Evolutionary conservation across 2,113 vertebrate species (phyloP).

Genomic region (Tupaia tana): DNA sequence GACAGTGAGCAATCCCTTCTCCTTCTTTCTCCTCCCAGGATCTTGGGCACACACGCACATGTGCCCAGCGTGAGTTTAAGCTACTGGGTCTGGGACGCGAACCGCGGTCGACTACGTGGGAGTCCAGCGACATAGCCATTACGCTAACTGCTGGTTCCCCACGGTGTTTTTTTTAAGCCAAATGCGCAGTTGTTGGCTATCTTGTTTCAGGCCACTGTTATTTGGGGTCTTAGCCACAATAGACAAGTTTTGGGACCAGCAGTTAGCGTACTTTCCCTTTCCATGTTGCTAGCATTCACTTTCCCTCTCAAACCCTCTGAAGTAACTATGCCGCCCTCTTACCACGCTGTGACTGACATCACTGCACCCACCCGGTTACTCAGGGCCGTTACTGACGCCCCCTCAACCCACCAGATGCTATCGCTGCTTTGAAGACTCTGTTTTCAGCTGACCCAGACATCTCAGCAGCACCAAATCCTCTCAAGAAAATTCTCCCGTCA

Average conservation of each 20-base stretch:
- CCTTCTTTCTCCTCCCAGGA: too few relatives aligned
- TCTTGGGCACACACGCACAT: too few relatives aligned
- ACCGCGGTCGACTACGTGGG: too few relatives aligned
- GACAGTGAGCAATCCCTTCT: too few relatives aligned
- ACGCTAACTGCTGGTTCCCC: too few relatives aligned
- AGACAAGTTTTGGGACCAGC: neutral
- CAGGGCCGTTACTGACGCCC: neutral
- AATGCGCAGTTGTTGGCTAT: too few relatives aligned
- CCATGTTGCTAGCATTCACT: neutral
- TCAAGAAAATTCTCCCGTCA: neutral
- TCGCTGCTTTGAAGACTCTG: neutral
- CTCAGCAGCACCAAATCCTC: neutral
- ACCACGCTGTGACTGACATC: neutral
- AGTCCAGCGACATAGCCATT: too few relatives aligned
- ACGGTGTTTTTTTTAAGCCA: too few relatives aligned
- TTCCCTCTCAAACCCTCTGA: neutral
- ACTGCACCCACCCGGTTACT: neutral
- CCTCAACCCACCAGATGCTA: neutral
- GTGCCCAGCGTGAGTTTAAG: too few relatives aligned
- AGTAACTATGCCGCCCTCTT: neutral
- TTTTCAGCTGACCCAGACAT: neutral
- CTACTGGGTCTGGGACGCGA: too few relatives aligned
- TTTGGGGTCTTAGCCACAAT: neutral
- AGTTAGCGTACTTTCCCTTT: too few relatives aligned
- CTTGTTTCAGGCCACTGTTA: neutral